phyloP scores from a whole-genome alignment of 2,113 vertebrate genomes.

The Odocoileus hemionus region DNA sequence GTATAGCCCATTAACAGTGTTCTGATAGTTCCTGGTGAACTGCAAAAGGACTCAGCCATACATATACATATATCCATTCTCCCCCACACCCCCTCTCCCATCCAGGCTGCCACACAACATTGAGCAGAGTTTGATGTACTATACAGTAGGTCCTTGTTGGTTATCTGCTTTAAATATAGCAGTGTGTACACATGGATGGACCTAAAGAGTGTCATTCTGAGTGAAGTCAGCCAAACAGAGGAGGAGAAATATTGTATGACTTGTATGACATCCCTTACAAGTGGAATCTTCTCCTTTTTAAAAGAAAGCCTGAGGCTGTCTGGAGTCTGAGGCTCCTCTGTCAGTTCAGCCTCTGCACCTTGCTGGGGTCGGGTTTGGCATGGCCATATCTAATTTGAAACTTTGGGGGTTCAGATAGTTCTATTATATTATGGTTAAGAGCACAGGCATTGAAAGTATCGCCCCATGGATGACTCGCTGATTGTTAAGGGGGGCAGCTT shows the following conservation, averaged over 20 bases:
- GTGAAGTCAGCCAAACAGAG: background rate
- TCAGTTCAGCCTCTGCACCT: fast-evolving
- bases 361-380: background rate
- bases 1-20: background rate
- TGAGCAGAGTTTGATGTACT: background rate
- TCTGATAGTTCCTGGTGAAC: background rate
- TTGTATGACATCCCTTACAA: background rate
- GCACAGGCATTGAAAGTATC: background rate
- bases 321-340: background rate
- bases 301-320: background rate
- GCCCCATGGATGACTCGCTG: background rate
- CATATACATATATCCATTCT: background rate
- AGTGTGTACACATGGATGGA: background rate
- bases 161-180: background rate
- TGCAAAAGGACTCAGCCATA: background rate
- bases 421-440: background rate
- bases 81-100: background rate
- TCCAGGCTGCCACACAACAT: background rate
- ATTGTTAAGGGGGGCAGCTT: background rate
- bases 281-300: background rate
- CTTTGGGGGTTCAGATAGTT: background rate
- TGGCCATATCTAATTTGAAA: background rate
- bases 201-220: background rate
- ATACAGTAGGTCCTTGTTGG: background rate
- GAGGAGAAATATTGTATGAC: background rate